These are phyloP conservation scores for Picus viridis DNA, from an alignment of 2,797 vertebrate species.

Conservation along the genomic window DNA sequence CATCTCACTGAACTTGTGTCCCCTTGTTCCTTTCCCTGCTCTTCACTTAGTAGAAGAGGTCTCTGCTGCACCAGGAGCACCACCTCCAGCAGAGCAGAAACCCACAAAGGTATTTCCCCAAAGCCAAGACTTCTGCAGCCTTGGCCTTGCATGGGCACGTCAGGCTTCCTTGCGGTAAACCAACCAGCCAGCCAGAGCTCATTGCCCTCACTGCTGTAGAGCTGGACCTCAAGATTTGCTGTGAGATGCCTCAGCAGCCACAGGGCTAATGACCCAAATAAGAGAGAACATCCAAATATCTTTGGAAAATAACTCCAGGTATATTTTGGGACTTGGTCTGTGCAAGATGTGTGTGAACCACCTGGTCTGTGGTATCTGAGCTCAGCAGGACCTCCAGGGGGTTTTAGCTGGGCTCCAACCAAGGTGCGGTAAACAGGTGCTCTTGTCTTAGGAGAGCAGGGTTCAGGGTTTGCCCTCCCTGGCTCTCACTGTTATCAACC, in stretches of 20 bases:
- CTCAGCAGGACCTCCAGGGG: neutral
- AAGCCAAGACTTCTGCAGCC: neutral
- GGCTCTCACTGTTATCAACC: neutral
- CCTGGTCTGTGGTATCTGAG: accelerated
- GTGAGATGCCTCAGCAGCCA: neutral
- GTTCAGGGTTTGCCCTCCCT: neutral
- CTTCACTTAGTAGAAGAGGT: neutral
- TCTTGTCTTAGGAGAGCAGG: neutral
- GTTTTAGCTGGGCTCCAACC: neutral
- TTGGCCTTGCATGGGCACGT: accelerated
- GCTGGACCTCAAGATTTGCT: neutral
- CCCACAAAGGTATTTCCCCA: neutral
- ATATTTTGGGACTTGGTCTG: accelerated
- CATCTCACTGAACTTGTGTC: accelerated
- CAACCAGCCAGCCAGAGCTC: accelerated
- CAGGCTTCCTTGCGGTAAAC: neutral
- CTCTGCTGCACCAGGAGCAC: neutral
- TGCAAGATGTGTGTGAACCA: no score
- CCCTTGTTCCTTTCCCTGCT: neutral
- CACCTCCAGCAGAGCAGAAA: neutral
- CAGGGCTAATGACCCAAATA: accelerated
- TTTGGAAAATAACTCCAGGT: accelerated
- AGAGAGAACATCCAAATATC: neutral
- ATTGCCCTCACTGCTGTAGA: accelerated
- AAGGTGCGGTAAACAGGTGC: accelerated